phyloP scores from a whole-genome alignment of 2,113 vertebrate genomes.

The Hippocampus zosterae region DNA sequence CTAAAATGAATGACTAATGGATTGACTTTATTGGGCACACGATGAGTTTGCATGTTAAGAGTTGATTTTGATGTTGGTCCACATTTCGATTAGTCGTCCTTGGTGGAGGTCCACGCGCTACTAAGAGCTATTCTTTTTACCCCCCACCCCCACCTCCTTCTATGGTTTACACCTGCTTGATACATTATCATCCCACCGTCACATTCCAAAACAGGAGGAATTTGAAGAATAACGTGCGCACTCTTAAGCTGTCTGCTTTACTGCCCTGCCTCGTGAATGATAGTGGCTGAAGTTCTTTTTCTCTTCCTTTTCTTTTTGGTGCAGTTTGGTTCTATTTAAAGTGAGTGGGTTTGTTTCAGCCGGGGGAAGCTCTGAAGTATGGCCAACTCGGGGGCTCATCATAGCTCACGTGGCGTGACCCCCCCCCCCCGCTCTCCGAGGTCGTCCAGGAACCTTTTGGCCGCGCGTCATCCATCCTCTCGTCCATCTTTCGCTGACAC shows the following conservation, averaged over 20 bases:
- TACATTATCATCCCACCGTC: conserved; percentile 7
- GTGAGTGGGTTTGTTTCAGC: conserved; percentile 36
- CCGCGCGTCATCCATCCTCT: conserved; percentile 41
- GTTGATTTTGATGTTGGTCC: not conserved
- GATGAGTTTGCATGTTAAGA: not conserved
- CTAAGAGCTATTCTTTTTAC: not conserved
- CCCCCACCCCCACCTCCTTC: not conserved
- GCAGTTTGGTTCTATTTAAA: conserved; percentile 40
- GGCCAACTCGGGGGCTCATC: conserved; percentile 35
- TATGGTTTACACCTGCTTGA: conserved; percentile 2
- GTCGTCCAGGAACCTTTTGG: conserved; percentile 47
- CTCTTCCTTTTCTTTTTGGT: conserved; percentile 23
- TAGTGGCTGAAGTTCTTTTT: conserved; percentile 14
- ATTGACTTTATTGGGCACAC: not conserved
- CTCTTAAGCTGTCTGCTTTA: not conserved
- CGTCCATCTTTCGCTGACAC: conserved; percentile 63
- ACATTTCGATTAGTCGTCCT: not conserved
- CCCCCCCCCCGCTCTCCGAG: conserved; percentile 6
- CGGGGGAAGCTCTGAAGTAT: conserved; percentile 32
- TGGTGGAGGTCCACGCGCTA: not conserved
- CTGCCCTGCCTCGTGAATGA: conserved; percentile 5
- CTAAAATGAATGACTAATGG: not conserved
- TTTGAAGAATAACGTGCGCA: not conserved
- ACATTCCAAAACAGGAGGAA: not conserved
- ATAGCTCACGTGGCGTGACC: conserved; percentile 25